Evolutionary conservation across 2,888 invertebrate genomes (phyloP).

Genomic region (Hydrotaea cyrtoneurina): DNA sequence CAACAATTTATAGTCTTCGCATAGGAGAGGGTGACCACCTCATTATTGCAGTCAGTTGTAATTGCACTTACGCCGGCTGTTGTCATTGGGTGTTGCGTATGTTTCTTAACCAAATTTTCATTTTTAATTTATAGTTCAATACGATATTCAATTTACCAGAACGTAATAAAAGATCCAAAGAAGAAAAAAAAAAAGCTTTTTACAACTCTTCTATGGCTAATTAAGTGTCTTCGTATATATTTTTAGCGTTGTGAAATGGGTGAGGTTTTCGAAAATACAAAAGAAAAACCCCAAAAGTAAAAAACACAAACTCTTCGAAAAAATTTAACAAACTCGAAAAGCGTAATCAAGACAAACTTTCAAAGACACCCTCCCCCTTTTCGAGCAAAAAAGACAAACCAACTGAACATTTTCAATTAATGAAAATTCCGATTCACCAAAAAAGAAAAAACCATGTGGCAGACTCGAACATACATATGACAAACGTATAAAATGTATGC

Average conservation of each 20-base stretch:
- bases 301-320: neutral
- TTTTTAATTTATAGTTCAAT: constrained; percentile 33
- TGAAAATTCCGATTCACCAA: neutral
- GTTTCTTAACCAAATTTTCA: neutral
- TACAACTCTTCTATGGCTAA: constrained; percentile 25
- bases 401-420: neutral
- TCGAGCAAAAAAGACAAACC: neutral
- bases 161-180: neutral
- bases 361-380: neutral
- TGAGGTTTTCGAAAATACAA: neutral
- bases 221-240: neutral
- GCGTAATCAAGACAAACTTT: constrained; percentile 1
- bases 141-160: constrained; percentile 47
- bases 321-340: neutral
- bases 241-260: neutral
- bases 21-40: neutral
- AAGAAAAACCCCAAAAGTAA: neutral
- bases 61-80: neutral
- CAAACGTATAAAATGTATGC: constrained; percentile 18
- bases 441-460: neutral
- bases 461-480: too few species aligned
- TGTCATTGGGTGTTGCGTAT: neutral
- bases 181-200: constrained; percentile 34
- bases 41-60: neutral
- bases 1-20: too few species aligned